Evolutionary conservation across 2,888 invertebrate genomes (phyloP).

Genomic region (Ochlodes sylvanus): DNA sequence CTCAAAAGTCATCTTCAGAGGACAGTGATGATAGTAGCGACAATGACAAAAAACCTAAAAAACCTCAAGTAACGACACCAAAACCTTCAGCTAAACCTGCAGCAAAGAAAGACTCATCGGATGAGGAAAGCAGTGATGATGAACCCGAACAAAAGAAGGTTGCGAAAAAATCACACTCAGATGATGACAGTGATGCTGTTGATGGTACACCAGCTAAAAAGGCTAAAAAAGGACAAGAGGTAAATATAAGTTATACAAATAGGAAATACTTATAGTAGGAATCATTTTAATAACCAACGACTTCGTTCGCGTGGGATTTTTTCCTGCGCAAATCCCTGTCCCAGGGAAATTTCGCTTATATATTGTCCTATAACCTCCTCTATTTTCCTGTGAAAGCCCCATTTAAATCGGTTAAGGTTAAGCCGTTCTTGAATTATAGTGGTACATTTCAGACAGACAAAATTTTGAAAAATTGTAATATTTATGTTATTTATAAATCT

Average conservation of each 20-base stretch:
- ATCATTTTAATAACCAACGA: too few species aligned
- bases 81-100: slow-evolving; percentile 46
- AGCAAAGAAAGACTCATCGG: slow-evolving; percentile 53
- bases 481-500: too few species aligned
- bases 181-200: slow-evolving; percentile 62
- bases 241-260: slow-evolving; percentile 1
- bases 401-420: too few species aligned
- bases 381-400: too few species aligned
- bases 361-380: too few species aligned
- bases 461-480: too few species aligned
- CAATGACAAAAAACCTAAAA: slow-evolving; percentile 65
- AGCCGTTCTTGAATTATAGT: too few species aligned
- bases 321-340: too few species aligned
- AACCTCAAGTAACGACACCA: slow-evolving; percentile 43
- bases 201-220: slow-evolving; percentile 59
- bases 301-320: too few species aligned
- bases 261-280: too few species aligned
- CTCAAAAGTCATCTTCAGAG: slow-evolving; percentile 56
- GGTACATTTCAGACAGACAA: too few species aligned
- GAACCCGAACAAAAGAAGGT: slow-evolving; percentile 46
- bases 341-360: too few species aligned
- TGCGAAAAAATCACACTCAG: slow-evolving; percentile 58
- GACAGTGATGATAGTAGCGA: slow-evolving; percentile 61
- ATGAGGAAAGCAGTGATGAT: slow-evolving; percentile 62
- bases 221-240: slow-evolving; percentile 32